These are phyloP conservation scores for Zaprionus inermis DNA, from an alignment of 1,140 invertebrate species.

Conservation along the genomic window DNA sequence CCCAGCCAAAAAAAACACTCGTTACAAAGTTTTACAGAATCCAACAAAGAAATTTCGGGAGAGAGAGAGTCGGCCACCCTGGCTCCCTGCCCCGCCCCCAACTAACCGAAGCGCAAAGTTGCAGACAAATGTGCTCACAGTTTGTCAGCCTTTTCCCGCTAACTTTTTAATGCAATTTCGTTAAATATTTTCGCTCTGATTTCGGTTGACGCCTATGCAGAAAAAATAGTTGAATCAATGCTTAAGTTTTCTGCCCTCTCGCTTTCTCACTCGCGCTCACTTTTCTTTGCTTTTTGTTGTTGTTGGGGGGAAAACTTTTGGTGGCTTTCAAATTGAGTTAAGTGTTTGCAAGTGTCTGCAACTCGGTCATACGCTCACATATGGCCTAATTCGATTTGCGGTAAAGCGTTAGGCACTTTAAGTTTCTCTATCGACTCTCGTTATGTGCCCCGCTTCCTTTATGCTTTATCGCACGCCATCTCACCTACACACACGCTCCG, in stretches of 20 bases:
- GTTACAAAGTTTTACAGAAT: constrained; percentile 3
- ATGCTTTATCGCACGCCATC: background rate
- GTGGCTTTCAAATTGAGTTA: constrained; percentile 72
- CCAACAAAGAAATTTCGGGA: background rate
- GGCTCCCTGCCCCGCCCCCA: background rate
- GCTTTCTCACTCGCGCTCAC: background rate
- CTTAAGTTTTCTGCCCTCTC: background rate
- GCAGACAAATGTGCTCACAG: constrained; percentile 33
- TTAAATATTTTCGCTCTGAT: constrained; percentile 71
- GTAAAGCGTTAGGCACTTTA: constrained; percentile 61
- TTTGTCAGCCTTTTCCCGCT: constrained; percentile 57
- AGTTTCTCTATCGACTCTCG: constrained; percentile 4
- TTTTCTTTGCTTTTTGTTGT: background rate
- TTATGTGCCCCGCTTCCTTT: background rate
- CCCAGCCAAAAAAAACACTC: background rate
- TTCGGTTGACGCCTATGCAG: constrained; percentile 39
- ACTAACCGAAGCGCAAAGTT: constrained; percentile 32
- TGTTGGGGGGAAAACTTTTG: constrained; percentile 55
- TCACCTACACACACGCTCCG: background rate
- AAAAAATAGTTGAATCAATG: constrained; percentile 55
- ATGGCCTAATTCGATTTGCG: constrained; percentile 70
- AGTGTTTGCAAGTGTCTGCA: constrained; percentile 65
- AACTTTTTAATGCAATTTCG: constrained; percentile 77
- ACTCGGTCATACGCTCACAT: constrained; percentile 34
- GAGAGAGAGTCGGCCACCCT: too few species aligned